phyloP scores from a whole-genome alignment of 2,113 vertebrate species.

The Ammodytes marinus region DNA sequence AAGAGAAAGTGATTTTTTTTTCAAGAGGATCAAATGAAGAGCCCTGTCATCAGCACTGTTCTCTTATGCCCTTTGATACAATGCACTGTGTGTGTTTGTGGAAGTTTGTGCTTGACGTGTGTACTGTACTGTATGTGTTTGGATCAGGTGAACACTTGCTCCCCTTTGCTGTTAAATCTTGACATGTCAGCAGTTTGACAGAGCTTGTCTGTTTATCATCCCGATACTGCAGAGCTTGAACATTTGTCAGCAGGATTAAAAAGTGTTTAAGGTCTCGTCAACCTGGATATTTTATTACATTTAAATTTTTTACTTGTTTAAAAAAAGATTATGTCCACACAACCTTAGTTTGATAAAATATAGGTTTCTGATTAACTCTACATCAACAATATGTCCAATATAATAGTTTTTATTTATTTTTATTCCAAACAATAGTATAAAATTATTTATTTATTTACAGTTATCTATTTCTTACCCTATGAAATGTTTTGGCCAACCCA shows the following conservation, averaged over 20 bases:
- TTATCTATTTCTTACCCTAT: too few relatives aligned
- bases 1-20: conserved; percentile 4
- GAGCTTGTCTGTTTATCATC: conserved; percentile 56
- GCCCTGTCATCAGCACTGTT: conserved; percentile 67
- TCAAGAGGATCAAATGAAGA: conserved; percentile 55
- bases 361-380: too few relatives aligned
- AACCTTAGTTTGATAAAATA: too few relatives aligned
- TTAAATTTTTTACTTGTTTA: too few relatives aligned
- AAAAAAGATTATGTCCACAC: too few relatives aligned
- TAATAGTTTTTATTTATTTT: too few relatives aligned
- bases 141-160: conserved; percentile 60
- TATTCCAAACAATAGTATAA: too few relatives aligned
- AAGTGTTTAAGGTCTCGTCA: conserved; percentile 28
- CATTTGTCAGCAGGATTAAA: conserved; percentile 53
- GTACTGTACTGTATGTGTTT: conserved; percentile 43
- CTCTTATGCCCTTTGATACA: conserved; percentile 62
- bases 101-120: conserved; percentile 39
- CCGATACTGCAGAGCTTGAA: conserved; percentile 43
- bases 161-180: conserved; percentile 63
- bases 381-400: too few relatives aligned
- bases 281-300: conserved; percentile 6
- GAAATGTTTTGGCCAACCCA: too few relatives aligned
- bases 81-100: conserved; percentile 33
- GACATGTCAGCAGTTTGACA: conserved; percentile 74
- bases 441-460: too few relatives aligned